These are phyloP conservation scores for Mesitornis unicolor DNA, from an alignment of 2,113 vertebrate species.

Conservation along the genomic window DNA sequence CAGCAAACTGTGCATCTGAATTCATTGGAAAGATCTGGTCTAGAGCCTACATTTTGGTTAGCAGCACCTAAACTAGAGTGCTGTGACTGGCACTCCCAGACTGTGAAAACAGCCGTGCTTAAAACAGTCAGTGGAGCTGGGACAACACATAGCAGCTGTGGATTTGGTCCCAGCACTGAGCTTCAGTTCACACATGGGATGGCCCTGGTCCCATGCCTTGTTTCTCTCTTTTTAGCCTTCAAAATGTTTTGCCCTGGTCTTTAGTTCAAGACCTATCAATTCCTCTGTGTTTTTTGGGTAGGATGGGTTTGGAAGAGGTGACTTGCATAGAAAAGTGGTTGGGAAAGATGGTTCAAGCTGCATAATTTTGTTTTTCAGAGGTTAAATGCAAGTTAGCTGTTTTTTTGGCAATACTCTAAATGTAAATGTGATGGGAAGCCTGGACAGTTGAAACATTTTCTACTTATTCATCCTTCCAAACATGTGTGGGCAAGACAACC, in stretches of 20 bases:
- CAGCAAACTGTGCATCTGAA: not conserved
- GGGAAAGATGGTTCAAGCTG: not conserved
- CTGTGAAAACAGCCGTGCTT: fast-evolving
- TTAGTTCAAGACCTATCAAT: not conserved
- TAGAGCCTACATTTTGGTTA: not conserved
- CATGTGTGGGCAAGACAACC: not conserved
- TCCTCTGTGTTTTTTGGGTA: not conserved
- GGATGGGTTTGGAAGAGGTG: not conserved
- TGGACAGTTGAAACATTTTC: not conserved
- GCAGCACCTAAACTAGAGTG: not conserved
- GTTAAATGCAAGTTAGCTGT: not conserved
- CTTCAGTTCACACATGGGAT: not conserved
- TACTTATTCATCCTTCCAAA: not conserved
- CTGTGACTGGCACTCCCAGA: not conserved
- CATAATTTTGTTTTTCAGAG: not conserved
- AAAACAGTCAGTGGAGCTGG: not conserved
- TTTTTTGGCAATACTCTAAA: not conserved
- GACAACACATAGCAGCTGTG: fast-evolving
- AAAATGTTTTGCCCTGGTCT: not conserved
- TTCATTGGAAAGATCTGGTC: not conserved
- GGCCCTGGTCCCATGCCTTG: not conserved
- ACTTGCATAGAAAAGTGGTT: not conserved
- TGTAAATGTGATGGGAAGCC: not conserved
- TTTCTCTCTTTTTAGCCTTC: not conserved
- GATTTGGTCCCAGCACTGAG: not conserved